Conservation (phyloP, 53 echinoderm and acorn worm genomes). For the Zoroaster sp. region DNA sequence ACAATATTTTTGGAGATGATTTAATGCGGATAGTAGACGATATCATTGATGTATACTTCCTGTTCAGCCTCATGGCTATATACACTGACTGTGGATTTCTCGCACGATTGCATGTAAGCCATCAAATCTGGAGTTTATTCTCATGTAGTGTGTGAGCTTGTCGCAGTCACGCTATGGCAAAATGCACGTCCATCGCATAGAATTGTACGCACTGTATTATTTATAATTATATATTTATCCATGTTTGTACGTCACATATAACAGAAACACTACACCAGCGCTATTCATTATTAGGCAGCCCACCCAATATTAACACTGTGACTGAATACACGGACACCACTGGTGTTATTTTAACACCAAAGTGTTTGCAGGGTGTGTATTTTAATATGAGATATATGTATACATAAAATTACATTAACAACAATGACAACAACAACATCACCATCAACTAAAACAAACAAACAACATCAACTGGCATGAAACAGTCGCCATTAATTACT, state of each 20-base stretch:
- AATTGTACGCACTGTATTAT: neutral
- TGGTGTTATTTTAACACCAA: neutral
- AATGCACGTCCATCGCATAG: neutral
- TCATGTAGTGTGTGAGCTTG: neutral
- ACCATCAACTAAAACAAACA: neutral
- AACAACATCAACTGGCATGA: neutral
- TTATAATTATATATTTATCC: neutral
- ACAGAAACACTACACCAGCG: neutral
- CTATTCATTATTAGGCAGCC: no score
- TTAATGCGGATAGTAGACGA: neutral
- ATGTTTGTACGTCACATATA: neutral
- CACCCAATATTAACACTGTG: neutral
- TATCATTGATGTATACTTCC: neutral
- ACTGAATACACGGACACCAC: neutral
- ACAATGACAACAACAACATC: neutral
- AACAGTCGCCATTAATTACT: constrained; percentile 21
- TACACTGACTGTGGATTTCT: neutral
- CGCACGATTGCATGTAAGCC: neutral
- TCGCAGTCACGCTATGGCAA: neutral
- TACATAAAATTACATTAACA: neutral
- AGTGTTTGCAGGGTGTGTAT: no score
- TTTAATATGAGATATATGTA: neutral
- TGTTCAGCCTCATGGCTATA: neutral
- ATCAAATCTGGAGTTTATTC: neutral
- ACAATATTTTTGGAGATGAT: constrained; percentile 36